Base-by-base conservation (phyloP, 2,888 invertebrate species). In the Oligia latruncula region DNA sequence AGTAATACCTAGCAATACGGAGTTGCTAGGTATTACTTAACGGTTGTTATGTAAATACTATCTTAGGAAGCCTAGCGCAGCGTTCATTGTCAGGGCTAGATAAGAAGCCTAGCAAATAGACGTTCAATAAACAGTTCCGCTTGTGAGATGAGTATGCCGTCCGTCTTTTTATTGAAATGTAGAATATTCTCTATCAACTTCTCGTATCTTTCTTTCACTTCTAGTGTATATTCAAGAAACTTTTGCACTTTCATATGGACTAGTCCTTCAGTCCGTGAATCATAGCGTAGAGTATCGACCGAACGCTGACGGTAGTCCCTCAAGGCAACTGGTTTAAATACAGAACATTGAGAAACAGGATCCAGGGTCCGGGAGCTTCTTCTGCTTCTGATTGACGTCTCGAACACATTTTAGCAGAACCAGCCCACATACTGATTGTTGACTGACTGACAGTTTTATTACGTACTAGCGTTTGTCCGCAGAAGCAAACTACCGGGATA, bases 11-110 rank as follows among this genome's bases (percentile, higher is more conserved):
- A 29, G 29, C 29, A 29, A 29, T 29, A 29, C 29, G 29, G 29
- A 29, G 29, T 23, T 52, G 52, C 17, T 52, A 52, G 17, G 35
- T 68, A 43, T 20, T 52, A 9, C 29, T 43, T 40, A 40, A 20
- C 20, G 15, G 40, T 23, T 17, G 23, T 40, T n/a, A 40, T 43
- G 3, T 60, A 60, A 55, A 17, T 40, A 58, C 2, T 78, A 58
- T 67, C 71, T 83, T 43, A 58, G 17, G 55, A 35, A 67, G 52
- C 78, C 74, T 74, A 49, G 58, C 66, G 23, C 83, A 17, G 49
- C 71, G 58, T 49, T 40, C 67, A 68, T 64, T 68, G 82, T 60
- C 71, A 71, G 43, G 74, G 64, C 29, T 52, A 78, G 71, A 65
- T 78, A 78, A 71, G 64, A 35, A 58, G 29, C 43, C 29, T 66